phyloP scores from a whole-genome alignment of 2,888 invertebrate genomes.

The Coleophora deauratella region DNA sequence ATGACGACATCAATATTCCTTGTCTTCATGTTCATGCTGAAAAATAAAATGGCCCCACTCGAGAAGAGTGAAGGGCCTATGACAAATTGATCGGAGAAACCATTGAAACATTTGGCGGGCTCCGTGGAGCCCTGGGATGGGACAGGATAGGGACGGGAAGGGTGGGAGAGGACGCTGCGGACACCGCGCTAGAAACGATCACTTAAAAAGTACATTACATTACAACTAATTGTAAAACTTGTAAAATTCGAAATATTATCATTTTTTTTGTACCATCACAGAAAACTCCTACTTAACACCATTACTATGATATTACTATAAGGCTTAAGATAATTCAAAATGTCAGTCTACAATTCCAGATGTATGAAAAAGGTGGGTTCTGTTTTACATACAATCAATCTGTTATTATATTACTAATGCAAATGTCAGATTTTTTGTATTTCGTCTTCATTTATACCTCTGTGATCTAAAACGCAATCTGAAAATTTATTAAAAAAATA shows the following conservation, averaged over 20 bases:
- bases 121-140: constrained; percentile 46
- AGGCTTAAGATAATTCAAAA: constrained; percentile 1
- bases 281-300: constrained; percentile 44
- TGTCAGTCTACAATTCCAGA: background rate
- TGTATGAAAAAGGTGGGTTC: background rate
- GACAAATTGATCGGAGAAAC: constrained; percentile 27
- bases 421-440: too few species aligned
- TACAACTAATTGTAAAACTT: constrained; percentile 73
- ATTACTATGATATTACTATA: constrained; percentile 8
- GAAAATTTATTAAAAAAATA: too few species aligned
- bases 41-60: constrained; percentile 23
- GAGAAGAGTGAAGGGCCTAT: constrained; percentile 27
- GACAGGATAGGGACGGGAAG: constrained; percentile 29
- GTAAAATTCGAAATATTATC: constrained; percentile 70
- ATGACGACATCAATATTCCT: too few species aligned
- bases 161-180: constrained; percentile 43
- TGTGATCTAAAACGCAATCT: too few species aligned
- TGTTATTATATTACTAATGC: too few species aligned
- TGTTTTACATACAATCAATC: too few species aligned
- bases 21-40: too few species aligned
- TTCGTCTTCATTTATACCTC: background rate
- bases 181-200: constrained; percentile 50
- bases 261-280: constrained; percentile 71
- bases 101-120: constrained; percentile 46
- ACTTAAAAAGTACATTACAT: constrained; percentile 65